These are phyloP conservation scores for Neotoma lepida DNA, from an alignment of 2,113 vertebrate species.

Conservation along the genomic window DNA sequence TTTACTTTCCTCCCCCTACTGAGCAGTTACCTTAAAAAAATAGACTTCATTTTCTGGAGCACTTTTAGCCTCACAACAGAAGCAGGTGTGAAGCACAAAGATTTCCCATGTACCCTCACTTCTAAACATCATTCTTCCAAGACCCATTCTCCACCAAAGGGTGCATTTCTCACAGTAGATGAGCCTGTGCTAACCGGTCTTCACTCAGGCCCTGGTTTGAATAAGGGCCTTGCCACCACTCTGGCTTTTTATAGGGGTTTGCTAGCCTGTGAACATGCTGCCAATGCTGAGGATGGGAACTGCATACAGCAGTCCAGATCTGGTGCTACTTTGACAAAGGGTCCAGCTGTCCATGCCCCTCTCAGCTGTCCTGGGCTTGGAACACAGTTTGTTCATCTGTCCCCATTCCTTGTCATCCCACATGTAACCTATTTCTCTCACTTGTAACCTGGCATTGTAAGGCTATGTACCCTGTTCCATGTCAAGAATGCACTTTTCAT, in stretches of 20 bases:
- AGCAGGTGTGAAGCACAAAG: not conserved
- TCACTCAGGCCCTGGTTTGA: not conserved
- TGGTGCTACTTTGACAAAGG: not conserved
- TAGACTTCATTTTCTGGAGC: not conserved
- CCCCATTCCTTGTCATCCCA: not conserved
- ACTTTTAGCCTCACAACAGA: constrained; percentile 27
- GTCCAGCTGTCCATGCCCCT: not conserved
- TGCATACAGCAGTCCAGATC: not conserved
- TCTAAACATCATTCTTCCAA: not conserved
- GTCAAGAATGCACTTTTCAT: not conserved
- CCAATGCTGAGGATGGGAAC: not conserved
- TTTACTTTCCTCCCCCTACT: not conserved
- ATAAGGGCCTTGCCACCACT: not conserved
- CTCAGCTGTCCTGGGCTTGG: not conserved
- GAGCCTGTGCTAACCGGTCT: not conserved
- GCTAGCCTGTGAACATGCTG: not conserved
- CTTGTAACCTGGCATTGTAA: not conserved
- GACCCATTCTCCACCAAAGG: not conserved
- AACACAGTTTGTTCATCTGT: not conserved
- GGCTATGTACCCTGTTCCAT: not conserved
- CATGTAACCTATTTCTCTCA: not conserved
- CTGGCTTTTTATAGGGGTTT: not conserved
- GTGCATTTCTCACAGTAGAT: not conserved
- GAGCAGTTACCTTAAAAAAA: not conserved
- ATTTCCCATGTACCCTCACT: fast-evolving